These are phyloP conservation scores for Pyrochroa serraticornis DNA, from an alignment of 2,888 invertebrate genomes.

Conservation along the genomic window DNA sequence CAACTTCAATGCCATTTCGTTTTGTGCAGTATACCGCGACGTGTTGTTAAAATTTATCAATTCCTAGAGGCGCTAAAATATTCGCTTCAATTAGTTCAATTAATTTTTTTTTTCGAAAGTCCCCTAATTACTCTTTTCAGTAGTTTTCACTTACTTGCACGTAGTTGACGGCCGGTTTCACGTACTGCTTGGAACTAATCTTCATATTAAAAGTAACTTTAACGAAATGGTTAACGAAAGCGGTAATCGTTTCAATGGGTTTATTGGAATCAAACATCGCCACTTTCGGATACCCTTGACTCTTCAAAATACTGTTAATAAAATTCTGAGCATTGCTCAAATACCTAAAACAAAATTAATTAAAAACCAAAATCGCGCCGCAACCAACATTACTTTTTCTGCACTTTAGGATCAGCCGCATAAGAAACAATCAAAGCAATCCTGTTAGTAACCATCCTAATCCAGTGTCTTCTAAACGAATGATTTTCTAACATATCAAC, in stretches of 20 bases:
- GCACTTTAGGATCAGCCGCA: constrained; percentile 76
- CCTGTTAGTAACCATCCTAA: constrained; percentile 75
- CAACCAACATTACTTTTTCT: constrained; percentile 69
- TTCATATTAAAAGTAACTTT: constrained; percentile 74
- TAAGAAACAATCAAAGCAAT: constrained; percentile 77
- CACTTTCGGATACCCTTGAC: constrained; percentile 75
- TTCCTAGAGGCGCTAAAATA: too few species aligned
- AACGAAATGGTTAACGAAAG: constrained; percentile 70
- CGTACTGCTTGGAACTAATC: constrained; percentile 74
- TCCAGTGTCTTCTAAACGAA: constrained; percentile 80
- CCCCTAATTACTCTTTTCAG: too few species aligned
- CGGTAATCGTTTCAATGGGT: constrained; percentile 74
- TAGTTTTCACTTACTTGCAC: constrained; percentile 42
- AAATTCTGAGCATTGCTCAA: constrained; percentile 67
- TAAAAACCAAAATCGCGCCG: too few species aligned
- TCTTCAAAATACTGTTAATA: constrained; percentile 75
- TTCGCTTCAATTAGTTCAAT: too few species aligned
- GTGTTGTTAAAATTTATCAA: too few species aligned
- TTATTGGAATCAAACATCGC: constrained; percentile 71
- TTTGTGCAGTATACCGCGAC: too few species aligned
- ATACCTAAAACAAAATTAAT: constrained; percentile 4
- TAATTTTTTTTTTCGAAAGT: too few species aligned
- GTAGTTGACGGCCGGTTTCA: constrained; percentile 77
- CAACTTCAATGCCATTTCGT: too few species aligned
- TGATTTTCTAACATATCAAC: constrained; percentile 82